phyloP scores from a whole-genome alignment of 1,140 invertebrate genomes.

The Sarcophaga peregrina region DNA sequence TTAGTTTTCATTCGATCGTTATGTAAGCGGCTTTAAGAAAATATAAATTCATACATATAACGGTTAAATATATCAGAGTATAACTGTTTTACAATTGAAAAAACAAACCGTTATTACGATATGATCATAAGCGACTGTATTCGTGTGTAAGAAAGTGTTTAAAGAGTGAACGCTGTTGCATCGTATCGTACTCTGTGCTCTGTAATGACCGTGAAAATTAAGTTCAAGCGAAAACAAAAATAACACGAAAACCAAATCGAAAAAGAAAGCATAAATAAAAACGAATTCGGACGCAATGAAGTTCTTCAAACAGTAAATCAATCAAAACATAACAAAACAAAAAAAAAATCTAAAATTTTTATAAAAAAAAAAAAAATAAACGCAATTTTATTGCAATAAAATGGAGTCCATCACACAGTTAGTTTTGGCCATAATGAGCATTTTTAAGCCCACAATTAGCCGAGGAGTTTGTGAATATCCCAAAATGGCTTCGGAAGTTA shows the following conservation, averaged over 20 bases:
- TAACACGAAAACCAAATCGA: neutral
- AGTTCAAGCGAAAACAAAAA: conserved; percentile 33
- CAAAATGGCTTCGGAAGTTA: neutral
- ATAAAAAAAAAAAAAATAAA: neutral
- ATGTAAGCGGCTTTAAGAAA: conserved; percentile 30
- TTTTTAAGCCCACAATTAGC: neutral
- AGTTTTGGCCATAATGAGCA: neutral
- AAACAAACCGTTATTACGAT: neutral
- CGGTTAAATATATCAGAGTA: neutral
- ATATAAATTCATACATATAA: neutral
- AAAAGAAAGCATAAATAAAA: conserved; percentile 20
- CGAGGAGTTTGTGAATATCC: neutral
- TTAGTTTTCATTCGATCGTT: conserved; percentile 1
- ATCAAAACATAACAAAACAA: neutral
- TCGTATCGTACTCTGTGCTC: neutral
- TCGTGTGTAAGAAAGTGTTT: neutral
- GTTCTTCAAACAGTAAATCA: neutral
- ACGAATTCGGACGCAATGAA: conserved; percentile 8
- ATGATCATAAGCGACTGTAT: neutral
- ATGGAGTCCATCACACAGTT: conserved; percentile 10
- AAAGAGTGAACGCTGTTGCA: no score
- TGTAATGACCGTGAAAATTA: conserved; percentile 37
- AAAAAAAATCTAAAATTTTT: neutral
- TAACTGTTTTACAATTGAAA: neutral
- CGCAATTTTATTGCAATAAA: neutral